phyloP scores from a whole-genome alignment of 2,888 invertebrate genomes.

The Cosmia pyralina region DNA sequence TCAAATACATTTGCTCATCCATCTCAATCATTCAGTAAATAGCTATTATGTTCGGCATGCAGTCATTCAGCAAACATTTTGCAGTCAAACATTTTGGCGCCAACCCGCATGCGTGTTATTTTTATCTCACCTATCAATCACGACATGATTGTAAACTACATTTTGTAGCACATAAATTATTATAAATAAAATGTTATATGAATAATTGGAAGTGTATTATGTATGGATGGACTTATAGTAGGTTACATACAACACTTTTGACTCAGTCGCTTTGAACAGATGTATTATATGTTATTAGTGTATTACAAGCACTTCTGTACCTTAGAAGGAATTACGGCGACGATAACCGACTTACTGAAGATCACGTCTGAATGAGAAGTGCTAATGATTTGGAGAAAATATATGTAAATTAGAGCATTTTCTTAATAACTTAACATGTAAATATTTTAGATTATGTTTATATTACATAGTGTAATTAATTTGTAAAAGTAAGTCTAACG shows the following conservation, averaged over 20 bases:
- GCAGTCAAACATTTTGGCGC: slow-evolving; percentile 41
- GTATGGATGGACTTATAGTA: not conserved
- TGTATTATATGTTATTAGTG: not conserved
- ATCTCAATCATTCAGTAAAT: slow-evolving; percentile 42
- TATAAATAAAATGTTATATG: slow-evolving; percentile 20
- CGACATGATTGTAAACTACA: slow-evolving; percentile 21
- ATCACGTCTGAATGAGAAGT: no score
- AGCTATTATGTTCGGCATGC: slow-evolving; percentile 7
- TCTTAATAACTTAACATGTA: no score
- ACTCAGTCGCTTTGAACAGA: not conserved
- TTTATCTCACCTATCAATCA: slow-evolving; percentile 50
- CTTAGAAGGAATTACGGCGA: no score
- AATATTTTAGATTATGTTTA: no score
- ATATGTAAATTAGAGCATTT: no score
- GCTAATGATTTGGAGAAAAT: no score
- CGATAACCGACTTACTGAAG: no score
- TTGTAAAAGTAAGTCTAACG: no score
- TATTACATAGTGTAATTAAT: no score
- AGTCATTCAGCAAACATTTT: slow-evolving; percentile 47
- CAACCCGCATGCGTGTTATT: slow-evolving; percentile 21
- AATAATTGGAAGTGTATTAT: slow-evolving; percentile 7
- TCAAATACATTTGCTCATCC: not conserved
- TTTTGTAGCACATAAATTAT: slow-evolving; percentile 14
- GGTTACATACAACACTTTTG: not conserved
- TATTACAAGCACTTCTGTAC: not conserved